A percentile compares a stretch with the other conserved stretches of the same genome.
Conservation (phyloP, 2,888 invertebrate species). For the Desoria tigrina region DNA sequence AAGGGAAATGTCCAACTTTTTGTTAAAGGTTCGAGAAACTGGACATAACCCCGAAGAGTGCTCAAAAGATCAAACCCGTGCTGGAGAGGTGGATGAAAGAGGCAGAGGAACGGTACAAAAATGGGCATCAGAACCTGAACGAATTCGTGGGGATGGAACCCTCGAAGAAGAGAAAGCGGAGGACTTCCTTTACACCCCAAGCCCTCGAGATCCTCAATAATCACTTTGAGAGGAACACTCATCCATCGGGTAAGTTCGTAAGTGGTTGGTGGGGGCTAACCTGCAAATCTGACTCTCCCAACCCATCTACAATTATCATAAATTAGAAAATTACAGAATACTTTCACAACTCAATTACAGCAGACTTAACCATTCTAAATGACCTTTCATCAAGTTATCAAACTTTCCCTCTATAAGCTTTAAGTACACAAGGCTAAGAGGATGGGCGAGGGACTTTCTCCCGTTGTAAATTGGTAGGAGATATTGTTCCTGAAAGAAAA, state of each 20-base stretch:
- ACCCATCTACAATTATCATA: too few species aligned
- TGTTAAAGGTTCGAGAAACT: constrained; percentile 89
- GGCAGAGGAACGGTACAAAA: constrained; percentile 95
- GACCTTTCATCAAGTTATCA: too few species aligned
- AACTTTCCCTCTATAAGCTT: too few species aligned
- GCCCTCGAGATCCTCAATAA: constrained; percentile 91
- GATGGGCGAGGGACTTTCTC: too few species aligned
- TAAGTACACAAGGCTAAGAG: too few species aligned
- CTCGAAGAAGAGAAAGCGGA: constrained; percentile 91
- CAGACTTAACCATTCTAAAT: too few species aligned
- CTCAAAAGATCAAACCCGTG: constrained; percentile 98
- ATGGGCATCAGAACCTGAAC: constrained; percentile 88
- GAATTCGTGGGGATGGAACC: constrained; percentile 96
- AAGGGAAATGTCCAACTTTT: too few species aligned
- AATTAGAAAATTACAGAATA: too few species aligned
- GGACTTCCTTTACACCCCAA: constrained; percentile 96
- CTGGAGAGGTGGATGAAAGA: constrained; percentile 99
- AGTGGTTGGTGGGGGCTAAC: too few species aligned
- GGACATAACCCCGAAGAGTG: constrained; percentile 99
- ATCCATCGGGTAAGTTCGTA: constrained; percentile 84
- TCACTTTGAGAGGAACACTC: constrained; percentile 94
- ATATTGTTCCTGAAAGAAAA: not conserved
- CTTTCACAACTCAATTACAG: too few species aligned
- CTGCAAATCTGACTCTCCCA: too few species aligned
- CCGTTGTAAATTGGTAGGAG: too few species aligned